These are phyloP conservation scores for Bombus cullumanus DNA, from an alignment of 1,140 invertebrate genomes.

Conservation along the genomic window DNA sequence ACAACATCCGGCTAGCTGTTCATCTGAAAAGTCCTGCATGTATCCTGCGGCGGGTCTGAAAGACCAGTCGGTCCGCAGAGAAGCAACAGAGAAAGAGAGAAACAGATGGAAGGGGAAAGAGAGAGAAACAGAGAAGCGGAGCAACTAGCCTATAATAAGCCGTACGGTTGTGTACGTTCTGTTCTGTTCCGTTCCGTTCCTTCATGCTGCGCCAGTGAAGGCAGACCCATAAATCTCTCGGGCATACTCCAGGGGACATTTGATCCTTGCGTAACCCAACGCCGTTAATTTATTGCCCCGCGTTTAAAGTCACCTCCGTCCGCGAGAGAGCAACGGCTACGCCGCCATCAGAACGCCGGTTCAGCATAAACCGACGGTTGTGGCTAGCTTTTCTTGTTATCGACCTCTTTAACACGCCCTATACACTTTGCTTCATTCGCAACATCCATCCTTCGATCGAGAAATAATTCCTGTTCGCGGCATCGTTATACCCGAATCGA, in stretches of 20 bases:
- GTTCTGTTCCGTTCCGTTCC: slow-evolving; percentile 80
- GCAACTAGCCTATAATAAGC: slow-evolving; percentile 82
- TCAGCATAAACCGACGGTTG: slow-evolving; percentile 59
- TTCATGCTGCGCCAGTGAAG: slow-evolving; percentile 81
- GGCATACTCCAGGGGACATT: slow-evolving; percentile 83
- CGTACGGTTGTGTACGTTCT: slow-evolving; percentile 76
- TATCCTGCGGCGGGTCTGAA: slow-evolving; percentile 78
- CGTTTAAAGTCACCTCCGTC: slow-evolving; percentile 82
- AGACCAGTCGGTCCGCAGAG: slow-evolving; percentile 64
- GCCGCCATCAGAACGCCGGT: slow-evolving; percentile 49
- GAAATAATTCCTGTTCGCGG: neutral
- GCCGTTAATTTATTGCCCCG: slow-evolving; percentile 83
- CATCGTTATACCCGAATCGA: neutral
- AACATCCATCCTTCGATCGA: neutral
- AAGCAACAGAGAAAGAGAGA: neutral
- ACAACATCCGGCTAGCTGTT: slow-evolving; percentile 80
- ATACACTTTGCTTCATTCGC: neutral
- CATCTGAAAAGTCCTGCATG: slow-evolving; percentile 81
- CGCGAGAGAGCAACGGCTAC: slow-evolving; percentile 69
- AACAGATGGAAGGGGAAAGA: neutral
- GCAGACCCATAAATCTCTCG: slow-evolving; percentile 82
- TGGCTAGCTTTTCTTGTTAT: slow-evolving; percentile 75
- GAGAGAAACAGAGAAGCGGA: slow-evolving; percentile 70
- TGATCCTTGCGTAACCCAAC: slow-evolving; percentile 84
- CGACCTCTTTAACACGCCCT: slow-evolving; percentile 53